phyloP scores from a whole-genome alignment of 2,888 invertebrate genomes.

The Oscheius sp. region DNA sequence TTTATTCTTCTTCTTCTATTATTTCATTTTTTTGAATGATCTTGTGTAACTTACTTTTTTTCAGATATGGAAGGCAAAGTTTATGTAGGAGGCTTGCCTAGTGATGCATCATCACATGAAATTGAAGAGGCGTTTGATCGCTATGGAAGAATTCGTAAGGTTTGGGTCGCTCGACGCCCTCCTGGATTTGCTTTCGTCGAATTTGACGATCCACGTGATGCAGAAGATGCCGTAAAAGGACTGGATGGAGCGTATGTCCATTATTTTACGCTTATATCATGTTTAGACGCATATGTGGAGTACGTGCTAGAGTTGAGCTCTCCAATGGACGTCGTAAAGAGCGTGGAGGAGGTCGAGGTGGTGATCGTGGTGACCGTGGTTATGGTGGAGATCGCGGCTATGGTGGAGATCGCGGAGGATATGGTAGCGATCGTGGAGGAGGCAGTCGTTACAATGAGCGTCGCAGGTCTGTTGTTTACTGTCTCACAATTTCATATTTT shows the following conservation, averaged over 20 bases:
- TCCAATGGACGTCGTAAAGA: conserved; percentile 71
- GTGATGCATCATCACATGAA: conserved; percentile 79
- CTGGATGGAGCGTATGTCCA: conserved; percentile 76
- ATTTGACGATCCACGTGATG: conserved; percentile 81
- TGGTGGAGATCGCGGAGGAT: conserved; percentile 44
- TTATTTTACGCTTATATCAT: conserved; percentile 9
- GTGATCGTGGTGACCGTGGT: too few relatives aligned
- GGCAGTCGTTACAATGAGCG: too few relatives aligned
- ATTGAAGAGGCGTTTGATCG: conserved; percentile 86
- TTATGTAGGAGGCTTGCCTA: conserved; percentile 89
- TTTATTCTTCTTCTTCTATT: too few relatives aligned
- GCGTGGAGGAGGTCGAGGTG: conserved; percentile 63
- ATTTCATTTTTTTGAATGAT: neutral
- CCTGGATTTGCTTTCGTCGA: conserved; percentile 77
- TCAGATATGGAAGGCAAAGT: conserved; percentile 77
- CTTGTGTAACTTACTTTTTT: neutral
- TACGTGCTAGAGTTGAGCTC: conserved; percentile 72
- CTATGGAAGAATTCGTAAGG: conserved; percentile 87
- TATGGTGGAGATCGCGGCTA: conserved; percentile 46
- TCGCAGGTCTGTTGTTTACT: conserved; percentile 15
- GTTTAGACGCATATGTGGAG: conserved; percentile 72
- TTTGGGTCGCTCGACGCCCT: conserved; percentile 92
- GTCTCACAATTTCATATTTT: too few relatives aligned
- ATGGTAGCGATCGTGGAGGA: conserved; percentile 32
- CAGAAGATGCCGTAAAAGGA: conserved; percentile 72